Evolutionary conservation across 2,888 invertebrate genomes (phyloP).

Genomic region (Chrysolina oricalcia): DNA sequence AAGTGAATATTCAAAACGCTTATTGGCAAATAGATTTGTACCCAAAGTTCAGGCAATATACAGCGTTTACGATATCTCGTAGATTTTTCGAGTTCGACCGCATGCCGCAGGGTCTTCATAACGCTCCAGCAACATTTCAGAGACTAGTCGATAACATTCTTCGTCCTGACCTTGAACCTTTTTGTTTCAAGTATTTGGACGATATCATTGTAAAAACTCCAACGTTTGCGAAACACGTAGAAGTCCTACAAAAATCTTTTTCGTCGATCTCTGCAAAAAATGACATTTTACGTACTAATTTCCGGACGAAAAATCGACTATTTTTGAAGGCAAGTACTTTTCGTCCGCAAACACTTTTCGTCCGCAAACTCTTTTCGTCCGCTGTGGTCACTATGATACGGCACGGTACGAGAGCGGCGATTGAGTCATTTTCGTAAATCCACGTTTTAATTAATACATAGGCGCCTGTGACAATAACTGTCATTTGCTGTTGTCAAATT

Average conservation of each 20-base stretch:
- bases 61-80: conserved; percentile 59
- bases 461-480: too few relatives aligned
- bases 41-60: conserved; percentile 47
- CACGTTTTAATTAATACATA: too few relatives aligned
- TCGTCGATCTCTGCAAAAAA: too few relatives aligned
- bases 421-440: too few relatives aligned
- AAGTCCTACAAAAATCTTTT: conserved; percentile 28
- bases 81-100: conserved; percentile 60
- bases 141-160: conserved; percentile 58
- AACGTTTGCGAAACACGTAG: conserved; percentile 44
- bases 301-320: too few relatives aligned
- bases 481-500: too few relatives aligned
- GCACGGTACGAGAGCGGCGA: too few relatives aligned
- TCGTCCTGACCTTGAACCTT: conserved; percentile 51
- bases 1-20: conserved; percentile 58
- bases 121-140: conserved; percentile 61
- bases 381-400: too few relatives aligned
- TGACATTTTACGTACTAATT: too few relatives aligned
- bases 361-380: too few relatives aligned
- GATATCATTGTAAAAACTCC: conserved; percentile 53
- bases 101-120: conserved; percentile 60
- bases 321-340: too few relatives aligned
- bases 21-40: conserved; percentile 60
- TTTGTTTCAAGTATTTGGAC: conserved; percentile 53
- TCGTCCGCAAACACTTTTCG: too few relatives aligned